Evolutionary conservation across 2,888 invertebrate genomes (phyloP), one percentile per base, ranked within the genome.

Genomic region (Mactromeris polynyma): DNA sequence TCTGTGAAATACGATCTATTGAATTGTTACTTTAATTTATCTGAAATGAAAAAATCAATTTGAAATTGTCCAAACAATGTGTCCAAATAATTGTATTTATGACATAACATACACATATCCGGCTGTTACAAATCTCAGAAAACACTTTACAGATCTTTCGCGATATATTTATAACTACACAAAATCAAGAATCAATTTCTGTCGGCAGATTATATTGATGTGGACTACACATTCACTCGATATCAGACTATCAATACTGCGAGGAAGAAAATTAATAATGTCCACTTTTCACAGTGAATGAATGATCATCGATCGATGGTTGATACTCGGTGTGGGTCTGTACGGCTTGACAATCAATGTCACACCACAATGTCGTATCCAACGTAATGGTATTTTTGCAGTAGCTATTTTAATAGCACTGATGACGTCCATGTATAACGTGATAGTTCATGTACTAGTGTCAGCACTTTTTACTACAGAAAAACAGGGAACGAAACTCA

Each of bases 31-130:
- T 73, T 3, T 36, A 17, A 36, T 33, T 73, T 73, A 73, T 73
- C 73, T 73, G 73, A 73, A 73, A 73, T 73, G 31, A 73, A 73
- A 73, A 64, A 64, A 64, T 64, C 58, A 64, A 64, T 64, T 64
- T 64, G 58, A 64, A 64, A 64, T 64, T 64, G 58, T 64, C 26
- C 58, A 64, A 64, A 64, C n/a, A 64, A 9, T 26, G 31, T 31
- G 7, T n/a, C 14, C 33, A 17, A 14, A 33, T 33, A 19, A 19
- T 73, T 19, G 26, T 36, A 36, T 73, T 73, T 73, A 33, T 33
- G 17, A 26, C 73, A 33, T n/a, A 73, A 17, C 26, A 73, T 21
- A 26, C 58, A 58, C n/a, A 21, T 14, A 19, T 58, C 21, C 26
- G 1, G 58, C 33, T 73, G 14, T 33, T 73, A 73, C 36, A 73